These are phyloP conservation scores for Sylvilagus floridanus DNA, from an alignment of 2,797 vertebrate species.

Conservation along the genomic window DNA sequence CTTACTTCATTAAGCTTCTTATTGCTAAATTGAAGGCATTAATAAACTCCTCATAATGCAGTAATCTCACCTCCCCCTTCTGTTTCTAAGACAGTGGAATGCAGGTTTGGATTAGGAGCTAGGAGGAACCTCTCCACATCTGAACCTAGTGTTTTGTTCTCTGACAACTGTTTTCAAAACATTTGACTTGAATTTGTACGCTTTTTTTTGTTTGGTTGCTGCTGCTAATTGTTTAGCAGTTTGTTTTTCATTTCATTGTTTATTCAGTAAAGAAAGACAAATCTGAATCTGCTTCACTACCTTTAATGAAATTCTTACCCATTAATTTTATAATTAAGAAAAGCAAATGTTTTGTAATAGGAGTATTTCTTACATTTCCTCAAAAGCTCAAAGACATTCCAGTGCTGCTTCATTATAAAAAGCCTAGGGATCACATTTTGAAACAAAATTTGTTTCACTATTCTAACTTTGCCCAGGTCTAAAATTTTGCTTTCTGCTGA, in stretches of 20 bases:
- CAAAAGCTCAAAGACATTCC: neutral
- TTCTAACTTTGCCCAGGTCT: neutral
- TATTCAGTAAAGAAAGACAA: neutral
- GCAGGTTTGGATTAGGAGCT: neutral
- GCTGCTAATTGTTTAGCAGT: neutral
- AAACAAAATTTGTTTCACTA: neutral
- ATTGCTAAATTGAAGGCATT: neutral
- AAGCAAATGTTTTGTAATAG: neutral
- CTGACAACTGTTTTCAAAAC: neutral
- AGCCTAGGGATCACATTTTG: neutral
- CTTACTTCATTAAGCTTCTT: neutral
- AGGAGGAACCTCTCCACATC: neutral
- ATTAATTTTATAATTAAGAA: neutral
- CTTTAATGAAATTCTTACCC: neutral
- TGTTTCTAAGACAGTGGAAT: neutral
- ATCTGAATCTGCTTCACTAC: neutral
- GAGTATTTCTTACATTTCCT: neutral
- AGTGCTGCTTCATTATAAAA: neutral
- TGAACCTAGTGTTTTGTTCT: neutral
- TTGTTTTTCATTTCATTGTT: neutral
- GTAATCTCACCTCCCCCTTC: neutral
- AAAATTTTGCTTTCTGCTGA: neutral
- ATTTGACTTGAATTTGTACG: neutral
- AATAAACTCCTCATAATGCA: neutral
- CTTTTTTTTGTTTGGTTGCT: neutral